Conservation (phyloP, 1,140 invertebrate species). For the Penaeus japonicus region DNA sequence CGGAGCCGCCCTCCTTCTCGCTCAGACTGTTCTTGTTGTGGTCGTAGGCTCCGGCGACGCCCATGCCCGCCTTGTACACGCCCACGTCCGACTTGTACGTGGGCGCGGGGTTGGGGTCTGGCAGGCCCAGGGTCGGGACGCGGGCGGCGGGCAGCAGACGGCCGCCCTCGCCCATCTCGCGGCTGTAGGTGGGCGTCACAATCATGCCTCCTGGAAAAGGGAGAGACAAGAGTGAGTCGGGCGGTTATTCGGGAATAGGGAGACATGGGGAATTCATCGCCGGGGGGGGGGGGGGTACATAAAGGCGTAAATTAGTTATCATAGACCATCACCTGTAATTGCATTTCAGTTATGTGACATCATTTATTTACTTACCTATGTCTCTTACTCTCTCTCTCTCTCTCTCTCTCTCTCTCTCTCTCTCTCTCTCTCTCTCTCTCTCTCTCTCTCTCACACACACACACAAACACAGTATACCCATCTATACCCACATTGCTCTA, state of each 20-base stretch:
- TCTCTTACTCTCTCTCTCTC: background rate
- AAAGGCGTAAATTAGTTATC: background rate
- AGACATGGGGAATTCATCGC: too few species aligned
- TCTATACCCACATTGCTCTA: too few species aligned
- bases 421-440: background rate
- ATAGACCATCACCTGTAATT: background rate
- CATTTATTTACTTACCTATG: background rate
- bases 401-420: background rate
- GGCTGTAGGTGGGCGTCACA: conserved; percentile 43
- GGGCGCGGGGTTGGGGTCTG: conserved; percentile 30
- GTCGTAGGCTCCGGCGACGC: conserved; percentile 27
- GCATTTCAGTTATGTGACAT: background rate
- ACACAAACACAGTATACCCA: too few species aligned
- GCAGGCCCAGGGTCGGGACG: conserved; percentile 40
- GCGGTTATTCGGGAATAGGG: too few species aligned
- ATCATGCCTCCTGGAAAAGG: conserved; percentile 50
- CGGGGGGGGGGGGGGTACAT: too few species aligned
- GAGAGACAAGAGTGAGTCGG: background rate
- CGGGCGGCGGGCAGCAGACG: conserved; percentile 11
- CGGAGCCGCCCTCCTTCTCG: conserved; percentile 40
- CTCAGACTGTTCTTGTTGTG: conserved; percentile 47
- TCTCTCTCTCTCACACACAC: too few species aligned
- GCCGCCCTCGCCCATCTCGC: conserved; percentile 46
- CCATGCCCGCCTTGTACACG: conserved; percentile 37
- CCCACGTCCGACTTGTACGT: conserved; percentile 35